Percentiles rank a stretch among this genome's conserved stretches.
Conservation (phyloP, 2,888 invertebrate genomes). For the Meiosimyza platycephala region DNA sequence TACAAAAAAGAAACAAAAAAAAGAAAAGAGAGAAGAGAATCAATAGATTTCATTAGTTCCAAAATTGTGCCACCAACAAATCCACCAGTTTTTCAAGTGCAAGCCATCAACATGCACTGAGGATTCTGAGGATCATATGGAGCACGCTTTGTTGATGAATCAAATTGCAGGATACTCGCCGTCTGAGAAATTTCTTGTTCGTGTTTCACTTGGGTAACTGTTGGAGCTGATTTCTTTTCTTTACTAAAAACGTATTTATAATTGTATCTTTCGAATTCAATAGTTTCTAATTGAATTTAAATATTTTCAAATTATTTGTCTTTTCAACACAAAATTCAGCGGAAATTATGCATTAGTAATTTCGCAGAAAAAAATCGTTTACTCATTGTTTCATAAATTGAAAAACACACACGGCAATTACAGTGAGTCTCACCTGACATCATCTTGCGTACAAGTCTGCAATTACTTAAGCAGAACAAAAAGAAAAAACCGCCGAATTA, state of each 20-base stretch:
- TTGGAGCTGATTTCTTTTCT: slow-evolving; percentile 23
- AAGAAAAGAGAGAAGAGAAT: slow-evolving; percentile 55
- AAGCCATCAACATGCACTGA: background rate
- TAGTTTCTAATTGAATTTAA: slow-evolving; percentile 29
- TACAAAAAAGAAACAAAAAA: slow-evolving; percentile 56
- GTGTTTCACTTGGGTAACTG: slow-evolving; percentile 22
- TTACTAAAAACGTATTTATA: slow-evolving; percentile 10
- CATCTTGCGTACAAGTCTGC: slow-evolving; percentile 65
- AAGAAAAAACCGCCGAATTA: slow-evolving; percentile 66
- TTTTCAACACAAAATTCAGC: slow-evolving; percentile 32
- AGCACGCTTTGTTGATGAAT: slow-evolving; percentile 28
- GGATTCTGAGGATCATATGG: slow-evolving; percentile 27
- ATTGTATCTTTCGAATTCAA: slow-evolving; percentile 21
- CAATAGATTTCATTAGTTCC: slow-evolving; percentile 45
- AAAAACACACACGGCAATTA: slow-evolving; percentile 34
- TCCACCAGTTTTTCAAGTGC: slow-evolving; percentile 18
- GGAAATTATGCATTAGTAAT: slow-evolving; percentile 28
- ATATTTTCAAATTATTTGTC: slow-evolving; percentile 1
- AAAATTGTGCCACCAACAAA: slow-evolving; percentile 35
- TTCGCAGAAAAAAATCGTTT: slow-evolving; percentile 34
- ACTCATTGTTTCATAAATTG: slow-evolving; percentile 33
- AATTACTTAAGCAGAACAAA: slow-evolving; percentile 68
- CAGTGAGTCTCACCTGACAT: slow-evolving; percentile 61
- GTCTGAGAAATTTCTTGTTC: slow-evolving; percentile 28
- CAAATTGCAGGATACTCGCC: slow-evolving; percentile 36